Evolutionary conservation across 2,888 invertebrate genomes (phyloP).

Genomic region (Brassicogethes aeneus): DNA sequence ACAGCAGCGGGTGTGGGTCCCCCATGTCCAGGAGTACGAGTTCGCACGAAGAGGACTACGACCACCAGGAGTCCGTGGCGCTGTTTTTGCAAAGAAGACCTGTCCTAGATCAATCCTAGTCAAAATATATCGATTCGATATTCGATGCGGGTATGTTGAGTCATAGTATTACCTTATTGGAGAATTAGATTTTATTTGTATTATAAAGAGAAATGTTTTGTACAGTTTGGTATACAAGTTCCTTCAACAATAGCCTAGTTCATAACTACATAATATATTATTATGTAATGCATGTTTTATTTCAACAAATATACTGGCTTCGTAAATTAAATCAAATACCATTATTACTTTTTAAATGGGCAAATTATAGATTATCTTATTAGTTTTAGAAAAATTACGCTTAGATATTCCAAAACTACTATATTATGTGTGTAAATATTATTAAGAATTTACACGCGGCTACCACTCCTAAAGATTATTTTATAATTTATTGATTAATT

Average conservation of each 20-base stretch:
- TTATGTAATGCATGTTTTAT: background rate
- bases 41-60: slow-evolving; percentile 45
- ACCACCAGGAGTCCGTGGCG: slow-evolving; percentile 46
- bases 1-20: slow-evolving; percentile 43
- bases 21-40: slow-evolving; percentile 41
- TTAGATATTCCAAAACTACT: background rate
- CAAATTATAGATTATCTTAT: too few species aligned
- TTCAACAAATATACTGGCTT: background rate
- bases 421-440: background rate
- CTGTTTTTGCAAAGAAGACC: slow-evolving; percentile 42
- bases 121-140: slow-evolving; percentile 11
- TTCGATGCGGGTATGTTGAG: slow-evolving; percentile 26
- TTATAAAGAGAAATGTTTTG: slow-evolving; percentile 19
- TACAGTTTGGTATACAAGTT: slow-evolving; percentile 41
- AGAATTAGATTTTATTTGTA: slow-evolving; percentile 21
- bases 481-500: slow-evolving; percentile 1
- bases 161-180: slow-evolving; percentile 19
- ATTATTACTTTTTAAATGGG: too few species aligned
- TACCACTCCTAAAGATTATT: slow-evolving; percentile 7
- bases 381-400: too few species aligned
- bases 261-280: too few species aligned
- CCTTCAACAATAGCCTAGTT: slow-evolving; percentile 29
- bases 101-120: slow-evolving; percentile 30
- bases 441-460: slow-evolving; percentile 5
- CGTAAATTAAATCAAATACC: background rate